phyloP scores from a whole-genome alignment of 2,888 invertebrate genomes.

The Watsonalla binaria region DNA sequence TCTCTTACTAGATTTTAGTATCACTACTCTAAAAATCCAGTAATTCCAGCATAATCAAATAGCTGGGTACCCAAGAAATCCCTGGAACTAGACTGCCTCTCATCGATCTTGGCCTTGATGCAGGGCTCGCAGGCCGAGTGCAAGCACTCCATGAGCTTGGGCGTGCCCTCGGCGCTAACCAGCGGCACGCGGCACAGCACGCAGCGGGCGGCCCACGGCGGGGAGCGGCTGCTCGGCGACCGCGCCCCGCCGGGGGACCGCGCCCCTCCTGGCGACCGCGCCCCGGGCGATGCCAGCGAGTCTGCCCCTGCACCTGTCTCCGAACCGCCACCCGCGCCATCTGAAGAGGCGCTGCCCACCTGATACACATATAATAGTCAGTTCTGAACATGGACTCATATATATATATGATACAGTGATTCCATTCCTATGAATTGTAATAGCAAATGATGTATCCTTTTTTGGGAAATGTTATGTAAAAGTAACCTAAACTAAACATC shows the following conservation, averaged over 20 bases:
- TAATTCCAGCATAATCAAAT: background rate
- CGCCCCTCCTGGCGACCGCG: constrained; percentile 37
- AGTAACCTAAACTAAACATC: too few relatives aligned
- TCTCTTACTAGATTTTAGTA: background rate
- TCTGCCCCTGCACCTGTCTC: constrained; percentile 47
- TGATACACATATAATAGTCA: constrained; percentile 21
- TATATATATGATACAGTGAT: too few relatives aligned
- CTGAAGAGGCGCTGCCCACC: constrained; percentile 13
- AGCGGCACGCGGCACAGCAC: constrained; percentile 68
- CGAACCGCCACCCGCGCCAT: constrained; percentile 13
- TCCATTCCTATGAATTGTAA: too few relatives aligned
- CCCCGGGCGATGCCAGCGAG: constrained; percentile 54
- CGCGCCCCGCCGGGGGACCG: constrained; percentile 78
- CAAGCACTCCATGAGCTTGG: constrained; percentile 92
- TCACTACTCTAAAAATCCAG: too few relatives aligned
- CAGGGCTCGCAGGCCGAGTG: constrained; percentile 91
- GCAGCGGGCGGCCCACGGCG: constrained; percentile 66
- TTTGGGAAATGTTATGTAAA: too few relatives aligned
- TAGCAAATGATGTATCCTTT: too few relatives aligned
- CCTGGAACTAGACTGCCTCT: constrained; percentile 51
- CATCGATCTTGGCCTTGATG: constrained; percentile 82
- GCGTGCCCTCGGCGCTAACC: constrained; percentile 67
- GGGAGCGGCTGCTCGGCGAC: constrained; percentile 37
- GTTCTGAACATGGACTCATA: constrained; percentile 10
- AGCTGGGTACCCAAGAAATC: constrained; percentile 54